phyloP scores from a whole-genome alignment of 2,113 vertebrate species.

The Odobenus rosmarus region DNA sequence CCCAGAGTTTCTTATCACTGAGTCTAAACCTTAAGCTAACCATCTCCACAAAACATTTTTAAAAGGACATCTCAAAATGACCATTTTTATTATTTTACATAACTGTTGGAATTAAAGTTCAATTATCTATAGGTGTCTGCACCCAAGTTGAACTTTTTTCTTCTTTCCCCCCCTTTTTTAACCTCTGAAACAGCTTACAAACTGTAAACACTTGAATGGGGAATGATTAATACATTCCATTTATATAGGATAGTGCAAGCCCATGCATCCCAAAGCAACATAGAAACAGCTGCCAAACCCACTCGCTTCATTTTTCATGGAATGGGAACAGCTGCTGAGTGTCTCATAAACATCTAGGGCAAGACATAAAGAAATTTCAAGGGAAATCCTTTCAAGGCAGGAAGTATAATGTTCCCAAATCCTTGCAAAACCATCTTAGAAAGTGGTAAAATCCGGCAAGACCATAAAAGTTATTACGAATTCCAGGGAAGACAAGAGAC shows the following conservation, averaged over 20 bases:
- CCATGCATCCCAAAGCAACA: background rate
- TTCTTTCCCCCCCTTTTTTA: background rate
- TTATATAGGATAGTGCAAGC: background rate
- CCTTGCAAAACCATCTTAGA: conserved; percentile 22
- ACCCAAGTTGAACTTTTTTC: background rate
- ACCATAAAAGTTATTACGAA: background rate
- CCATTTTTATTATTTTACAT: background rate
- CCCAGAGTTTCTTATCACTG: background rate
- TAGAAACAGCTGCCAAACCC: conserved; percentile 19
- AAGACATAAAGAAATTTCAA: conserved; percentile 47
- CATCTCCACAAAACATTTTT: background rate
- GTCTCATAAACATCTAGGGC: conserved; percentile 58
- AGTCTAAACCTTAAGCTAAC: background rate
- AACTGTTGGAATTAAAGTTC: conserved; percentile 29
- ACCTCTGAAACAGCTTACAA: background rate
- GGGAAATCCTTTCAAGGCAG: conserved; percentile 25
- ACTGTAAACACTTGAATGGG: background rate
- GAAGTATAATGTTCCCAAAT: conserved; percentile 11
- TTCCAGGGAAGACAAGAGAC: background rate
- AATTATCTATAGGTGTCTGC: background rate
- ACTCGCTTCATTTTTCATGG: conserved; percentile 51
- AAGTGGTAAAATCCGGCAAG: background rate
- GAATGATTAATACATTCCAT: conserved; percentile 58
- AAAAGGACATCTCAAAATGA: background rate
- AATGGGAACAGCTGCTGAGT: conserved; percentile 57